Evolutionary conservation across 2,888 invertebrate species (phyloP), one percentile per base, ranked within the genome.

Genomic region (Epinotia bilunana): DNA sequence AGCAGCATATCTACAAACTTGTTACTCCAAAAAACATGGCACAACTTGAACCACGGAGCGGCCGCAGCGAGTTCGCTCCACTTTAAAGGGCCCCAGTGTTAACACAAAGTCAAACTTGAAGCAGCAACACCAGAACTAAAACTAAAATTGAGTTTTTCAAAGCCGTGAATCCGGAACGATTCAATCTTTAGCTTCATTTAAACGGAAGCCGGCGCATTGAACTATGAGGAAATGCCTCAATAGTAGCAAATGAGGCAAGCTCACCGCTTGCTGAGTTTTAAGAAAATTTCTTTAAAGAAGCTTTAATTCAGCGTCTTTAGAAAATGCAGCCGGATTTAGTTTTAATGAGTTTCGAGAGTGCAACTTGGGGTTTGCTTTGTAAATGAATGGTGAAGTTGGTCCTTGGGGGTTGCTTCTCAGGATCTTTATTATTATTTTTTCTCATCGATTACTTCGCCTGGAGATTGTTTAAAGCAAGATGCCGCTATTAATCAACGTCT

Each of bases 301-400:
- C 87, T 86, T 90, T 91, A 91, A 92, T 91, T 91, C 91, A 90
- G 81, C 90, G 91, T 91, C 93, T 92, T 91, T 91, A 88, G 91
- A 92, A 92, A 92, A 90, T 91, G 91, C 92, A 88, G 83, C 87
- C 86, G 89, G 92, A 92, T 93, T 92, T 92, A 91, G 91, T 93
- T 93, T 93, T 93, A 94, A 94, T 93, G 93, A 94, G 92, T 93
- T 93, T 90, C 86, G 87, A 89, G 88, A 88, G 89, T 88, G 87
- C 89, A 89, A 91, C 87, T 91, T 88, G 88, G 85, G 90, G 88
- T 89, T 92, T 91, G 90, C 90, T 91, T 90, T 89, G 87, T 88
- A 86, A 90, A 91, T 90, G 87, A 91, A 92, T 90, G 83, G 87
- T 81, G 83, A 81, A 88, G 86, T 87, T 85, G 80, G 83, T 82